Percentiles rank a stretch among this genome's conserved stretches.
phyloP scores from a whole-genome alignment of 2,888 invertebrate species.

The Caenorhabditis imperialis region DNA sequence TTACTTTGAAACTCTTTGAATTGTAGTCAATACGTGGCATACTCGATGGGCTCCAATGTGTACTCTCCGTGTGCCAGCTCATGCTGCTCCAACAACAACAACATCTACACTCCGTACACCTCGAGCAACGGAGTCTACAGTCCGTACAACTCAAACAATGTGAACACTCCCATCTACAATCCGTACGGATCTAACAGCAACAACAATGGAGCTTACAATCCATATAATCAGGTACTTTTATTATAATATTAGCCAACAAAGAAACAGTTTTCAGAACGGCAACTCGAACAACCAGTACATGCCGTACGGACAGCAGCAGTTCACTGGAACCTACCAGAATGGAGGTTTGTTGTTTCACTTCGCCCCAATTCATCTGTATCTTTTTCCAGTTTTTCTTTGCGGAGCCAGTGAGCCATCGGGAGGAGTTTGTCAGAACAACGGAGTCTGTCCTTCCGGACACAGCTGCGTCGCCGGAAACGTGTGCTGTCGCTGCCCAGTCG shows the following conservation, averaged over 20 bases:
- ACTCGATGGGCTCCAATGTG: slow-evolving; percentile 53
- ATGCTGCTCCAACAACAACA: slow-evolving; percentile 55
- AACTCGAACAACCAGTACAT: slow-evolving; percentile 14
- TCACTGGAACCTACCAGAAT: slow-evolving; percentile 49
- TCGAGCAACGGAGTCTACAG: slow-evolving; percentile 20
- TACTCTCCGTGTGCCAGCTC: slow-evolving; percentile 66
- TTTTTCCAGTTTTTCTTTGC: slow-evolving; percentile 29
- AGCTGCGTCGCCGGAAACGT: slow-evolving; percentile 61
- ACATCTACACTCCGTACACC: slow-evolving; percentile 16
- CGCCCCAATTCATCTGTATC: slow-evolving; percentile 1
- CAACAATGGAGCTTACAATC: slow-evolving; percentile 23
- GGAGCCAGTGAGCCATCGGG: slow-evolving; percentile 54
- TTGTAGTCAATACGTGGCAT: slow-evolving; percentile 66
- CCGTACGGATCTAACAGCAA: slow-evolving; percentile 2
- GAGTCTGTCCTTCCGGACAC: slow-evolving; percentile 55
- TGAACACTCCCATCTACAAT: slow-evolving; percentile 3
- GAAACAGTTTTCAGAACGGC: too few species aligned
- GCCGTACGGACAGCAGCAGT: slow-evolving; percentile 35
- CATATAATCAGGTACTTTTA: slow-evolving; percentile 8
- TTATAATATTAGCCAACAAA: neutral
- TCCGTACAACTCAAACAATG: slow-evolving; percentile 26
- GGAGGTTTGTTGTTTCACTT: slow-evolving; percentile 20
- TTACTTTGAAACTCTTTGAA: neutral
- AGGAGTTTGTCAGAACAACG: slow-evolving; percentile 53
- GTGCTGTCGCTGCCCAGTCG: slow-evolving; percentile 61